Evolutionary conservation across 2,797 vertebrate genomes (phyloP), one percentile per base, ranked within the genome.

Genomic region (Rhinichthys osculus): DNA sequence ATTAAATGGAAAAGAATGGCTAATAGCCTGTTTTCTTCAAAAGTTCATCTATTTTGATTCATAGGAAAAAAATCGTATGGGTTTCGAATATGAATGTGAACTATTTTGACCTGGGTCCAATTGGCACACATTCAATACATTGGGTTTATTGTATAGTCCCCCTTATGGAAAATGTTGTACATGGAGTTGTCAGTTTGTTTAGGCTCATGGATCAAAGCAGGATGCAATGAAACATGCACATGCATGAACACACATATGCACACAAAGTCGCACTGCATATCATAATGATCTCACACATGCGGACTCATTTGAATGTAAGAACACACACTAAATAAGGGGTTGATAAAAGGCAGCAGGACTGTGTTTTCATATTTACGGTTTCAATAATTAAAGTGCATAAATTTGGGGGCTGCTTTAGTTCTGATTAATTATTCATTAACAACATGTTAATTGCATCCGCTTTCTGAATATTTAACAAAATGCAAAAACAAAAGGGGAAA

Each of bases 351-450:
- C 74, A 90, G 86, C 85, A 81, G 86, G 74, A 74, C 85, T 78
- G 74, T 87, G 88, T 95, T 96, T 95, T 96, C 95, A 93, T 96
- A 95, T 96, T 96, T 97, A 94, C 94, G 93, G 93, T 96, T 96
- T 97, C 96, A 96, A 97, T 97, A 96, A 97, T 96, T 97, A 94
- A 97, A 94, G 92, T 95, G 94, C 93, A 95, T 94, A 96, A 96
- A 95, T 96, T 95, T 95, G 93, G 94, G 93, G 92, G 93, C 94
- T 96, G 95, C 95, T 96, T 96, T 97, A 96, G 94, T 94, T 95
- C 91, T 94, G 95, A 96, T 97, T 97, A 96, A 97, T 96, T 96
- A 97, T 97, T 97, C 95, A 97, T 97, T 97, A 97, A 97, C 96
- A 94, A 96, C 96, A 97, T 96, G 95, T 96, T 97, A 97, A 97